Evolutionary conservation across 2,113 vertebrate genomes (phyloP), one percentile per base, ranked within the genome.

Genomic region (Apeltes quadracus): DNA sequence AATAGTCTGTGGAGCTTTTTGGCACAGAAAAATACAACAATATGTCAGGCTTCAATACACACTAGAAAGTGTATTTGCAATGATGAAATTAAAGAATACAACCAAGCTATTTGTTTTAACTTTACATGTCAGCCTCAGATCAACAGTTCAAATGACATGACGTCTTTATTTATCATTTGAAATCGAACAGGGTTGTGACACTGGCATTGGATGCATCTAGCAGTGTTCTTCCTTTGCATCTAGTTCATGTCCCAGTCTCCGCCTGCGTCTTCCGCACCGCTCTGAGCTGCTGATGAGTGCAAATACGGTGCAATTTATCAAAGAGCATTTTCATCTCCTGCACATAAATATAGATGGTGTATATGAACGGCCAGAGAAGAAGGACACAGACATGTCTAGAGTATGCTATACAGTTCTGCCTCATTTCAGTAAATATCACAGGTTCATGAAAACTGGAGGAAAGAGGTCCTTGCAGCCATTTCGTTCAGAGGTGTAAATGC

Each of bases 401-500:
- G 32, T 51, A 62, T n/a, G 43, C 13, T 43, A 12, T 12, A 46
- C 36, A 65, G 55, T 44, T 36, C 51, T 58, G 62, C 25, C 51
- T 68, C 25, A 59, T 79, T 67, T 83, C 54, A 61, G 44, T 27
- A n/a, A 57, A 22, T 46, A 12, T 14, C 22, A 11, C 61, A 14
- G 32, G 32, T 34, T n/a, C n/a, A n/a, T n/a, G 53, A 22, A 22
- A 50, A 20, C 22, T 1, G 20, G 34, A 75, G 61, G 43, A 38
- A 51, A 74, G 43, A 67, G 61, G 32, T 41, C 48, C 50, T 56
- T 71, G 66, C 39, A 55, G 23, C 27, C 65, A 51, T 78, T 81
- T 84, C 3, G 85, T 86, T 82, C 72, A 23, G 5, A 76, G 68
- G 82, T 58, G 55, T 84, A 75, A 61, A 82, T 72, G 73, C 71